Evolutionary conservation across 2,888 invertebrate genomes (phyloP).

Genomic region (Byasa hedistus): DNA sequence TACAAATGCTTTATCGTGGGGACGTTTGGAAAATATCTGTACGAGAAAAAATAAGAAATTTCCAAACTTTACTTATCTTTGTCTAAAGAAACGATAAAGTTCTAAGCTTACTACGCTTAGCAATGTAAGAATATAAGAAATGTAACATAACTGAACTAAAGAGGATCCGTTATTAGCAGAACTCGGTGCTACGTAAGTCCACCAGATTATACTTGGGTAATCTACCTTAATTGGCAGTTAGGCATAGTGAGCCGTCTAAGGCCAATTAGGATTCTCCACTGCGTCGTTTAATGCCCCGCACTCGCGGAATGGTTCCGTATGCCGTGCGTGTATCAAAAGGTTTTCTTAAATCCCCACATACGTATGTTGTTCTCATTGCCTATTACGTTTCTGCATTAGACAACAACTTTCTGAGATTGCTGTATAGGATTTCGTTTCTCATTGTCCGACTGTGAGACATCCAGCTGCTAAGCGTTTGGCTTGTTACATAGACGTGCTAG

Average conservation of each 20-base stretch:
- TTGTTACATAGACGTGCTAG: no score
- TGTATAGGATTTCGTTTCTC: not conserved
- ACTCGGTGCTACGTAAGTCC: constrained; percentile 15
- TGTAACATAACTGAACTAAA: not conserved
- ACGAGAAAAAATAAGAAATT: no score
- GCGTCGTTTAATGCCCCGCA: constrained; percentile 26
- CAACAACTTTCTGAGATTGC: not conserved
- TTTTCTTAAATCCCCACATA: constrained; percentile 11
- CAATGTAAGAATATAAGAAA: not conserved
- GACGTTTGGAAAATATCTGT: no score
- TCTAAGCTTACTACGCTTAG: not conserved
- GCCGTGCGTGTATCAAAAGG: constrained; percentile 22
- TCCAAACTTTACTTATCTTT: no score
- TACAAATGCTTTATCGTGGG: no score
- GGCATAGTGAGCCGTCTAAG: constrained; percentile 29
- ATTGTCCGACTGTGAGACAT: no score
- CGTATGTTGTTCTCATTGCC: constrained; percentile 15
- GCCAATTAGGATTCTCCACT: constrained; percentile 29
- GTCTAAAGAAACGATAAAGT: no score
- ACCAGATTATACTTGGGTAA: constrained; percentile 29
- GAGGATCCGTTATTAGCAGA: constrained; percentile 20
- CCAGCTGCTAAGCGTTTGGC: no score
- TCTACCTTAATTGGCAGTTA: constrained; percentile 31
- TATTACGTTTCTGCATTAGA: not conserved
- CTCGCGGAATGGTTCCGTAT: constrained; percentile 16